phyloP scores from a whole-genome alignment of 2,888 invertebrate species.

The Limnephilus marmoratus region DNA sequence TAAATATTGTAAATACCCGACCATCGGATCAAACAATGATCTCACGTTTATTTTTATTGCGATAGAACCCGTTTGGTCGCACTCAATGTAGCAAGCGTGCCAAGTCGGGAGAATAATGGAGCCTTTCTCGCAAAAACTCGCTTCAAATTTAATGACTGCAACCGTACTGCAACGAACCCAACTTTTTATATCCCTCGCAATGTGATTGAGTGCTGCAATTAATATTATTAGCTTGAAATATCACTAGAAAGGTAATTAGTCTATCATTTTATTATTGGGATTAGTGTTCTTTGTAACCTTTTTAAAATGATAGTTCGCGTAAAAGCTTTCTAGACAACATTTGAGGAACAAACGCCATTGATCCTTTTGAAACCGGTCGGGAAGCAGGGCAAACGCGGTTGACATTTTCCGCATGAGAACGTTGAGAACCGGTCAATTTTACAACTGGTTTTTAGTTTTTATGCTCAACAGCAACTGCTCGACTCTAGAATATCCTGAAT shows the following conservation, averaged over 20 bases:
- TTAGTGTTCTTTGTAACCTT: not conserved
- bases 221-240: not conserved
- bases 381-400: not conserved
- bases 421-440: not conserved
- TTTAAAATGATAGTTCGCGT: too few species aligned
- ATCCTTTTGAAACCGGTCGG: not conserved
- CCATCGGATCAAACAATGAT: slow-evolving; percentile 13
- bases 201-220: not conserved
- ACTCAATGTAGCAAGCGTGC: not conserved
- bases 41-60: not conserved
- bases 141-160: not conserved
- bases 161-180: not conserved
- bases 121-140: slow-evolving; percentile 2
- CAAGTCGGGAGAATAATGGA: not conserved
- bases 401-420: not conserved
- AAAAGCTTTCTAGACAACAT: too few species aligned
- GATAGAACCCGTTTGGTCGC: not conserved
- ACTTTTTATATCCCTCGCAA: not conserved
- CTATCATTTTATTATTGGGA: not conserved
- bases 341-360: too few species aligned
- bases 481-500: not conserved
- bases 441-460: not conserved
- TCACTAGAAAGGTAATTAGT: not conserved
- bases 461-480: not conserved
- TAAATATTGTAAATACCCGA: slow-evolving; percentile 2